phyloP scores from a whole-genome alignment of 1,140 invertebrate species.

The Nasonia giraulti region DNA sequence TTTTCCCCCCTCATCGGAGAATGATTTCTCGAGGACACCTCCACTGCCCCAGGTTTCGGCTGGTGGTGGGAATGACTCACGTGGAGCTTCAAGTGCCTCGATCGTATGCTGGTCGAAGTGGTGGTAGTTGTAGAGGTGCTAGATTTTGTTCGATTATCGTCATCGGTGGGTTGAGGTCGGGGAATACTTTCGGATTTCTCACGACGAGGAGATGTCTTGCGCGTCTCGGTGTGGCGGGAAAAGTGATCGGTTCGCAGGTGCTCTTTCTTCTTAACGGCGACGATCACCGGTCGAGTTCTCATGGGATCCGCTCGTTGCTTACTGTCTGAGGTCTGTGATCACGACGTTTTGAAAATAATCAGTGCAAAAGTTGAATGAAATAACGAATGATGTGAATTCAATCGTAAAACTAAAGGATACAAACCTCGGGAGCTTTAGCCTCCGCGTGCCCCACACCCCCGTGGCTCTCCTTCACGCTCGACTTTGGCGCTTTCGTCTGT shows the following conservation, averaged over 20 bases:
- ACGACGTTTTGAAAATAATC: neutral
- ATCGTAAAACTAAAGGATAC: neutral
- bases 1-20: neutral
- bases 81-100: conserved; percentile 42
- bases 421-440: neutral
- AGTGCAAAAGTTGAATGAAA: neutral
- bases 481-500: conserved; percentile 14
- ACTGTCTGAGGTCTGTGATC: neutral
- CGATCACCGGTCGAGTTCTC: conserved; percentile 13
- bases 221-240: neutral
- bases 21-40: neutral
- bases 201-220: neutral
- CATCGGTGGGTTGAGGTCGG: neutral
- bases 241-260: neutral
- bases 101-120: conserved; percentile 20
- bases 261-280: conserved; percentile 26
- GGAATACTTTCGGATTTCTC: neutral
- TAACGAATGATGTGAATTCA: neutral
- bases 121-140: neutral
- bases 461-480: neutral
- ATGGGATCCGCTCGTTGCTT: neutral
- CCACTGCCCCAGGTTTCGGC: neutral
- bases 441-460: neutral
- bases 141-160: neutral
- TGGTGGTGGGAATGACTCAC: conserved; percentile 12